phyloP scores from a whole-genome alignment of 2,888 invertebrate species.

The Drosophila kuntzei region DNA sequence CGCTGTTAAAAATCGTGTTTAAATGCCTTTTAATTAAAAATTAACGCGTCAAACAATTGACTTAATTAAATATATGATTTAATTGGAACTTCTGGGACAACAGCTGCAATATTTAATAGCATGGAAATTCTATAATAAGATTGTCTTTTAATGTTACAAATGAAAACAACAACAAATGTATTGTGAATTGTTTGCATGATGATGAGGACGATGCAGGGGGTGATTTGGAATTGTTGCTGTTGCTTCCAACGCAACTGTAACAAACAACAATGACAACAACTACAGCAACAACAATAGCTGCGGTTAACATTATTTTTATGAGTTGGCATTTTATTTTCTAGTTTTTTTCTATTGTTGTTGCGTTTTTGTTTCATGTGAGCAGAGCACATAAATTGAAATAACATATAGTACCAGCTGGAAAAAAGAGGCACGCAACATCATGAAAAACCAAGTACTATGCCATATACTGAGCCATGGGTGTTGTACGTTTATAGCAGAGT shows the following conservation, averaged over 20 bases:
- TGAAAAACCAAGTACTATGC: constrained; percentile 30
- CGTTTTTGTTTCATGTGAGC: constrained; percentile 40
- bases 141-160: constrained; percentile 27
- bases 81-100: constrained; percentile 1
- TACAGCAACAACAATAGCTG: constrained; percentile 31
- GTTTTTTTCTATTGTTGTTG: constrained; percentile 14
- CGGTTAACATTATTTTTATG: constrained; percentile 68
- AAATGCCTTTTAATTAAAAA: constrained; percentile 14
- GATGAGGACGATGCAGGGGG: constrained; percentile 2
- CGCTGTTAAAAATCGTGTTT: constrained; percentile 16
- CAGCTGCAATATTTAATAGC: constrained; percentile 2
- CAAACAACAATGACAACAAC: constrained; percentile 60
- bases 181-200: constrained; percentile 58
- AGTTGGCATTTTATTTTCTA: constrained; percentile 66
- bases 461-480: constrained; percentile 27
- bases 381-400: constrained; percentile 57
- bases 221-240: constrained; percentile 37
- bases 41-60: constrained; percentile 21
- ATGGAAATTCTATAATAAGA: constrained; percentile 12
- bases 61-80: constrained; percentile 27
- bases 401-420: constrained; percentile 32
- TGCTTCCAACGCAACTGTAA: constrained; percentile 54
- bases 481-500: constrained; percentile 28
- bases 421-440: constrained; percentile 60
- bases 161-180: constrained; percentile 15